phyloP scores from a whole-genome alignment of 1,140 invertebrate genomes.

The Drosophila nannoptera region DNA sequence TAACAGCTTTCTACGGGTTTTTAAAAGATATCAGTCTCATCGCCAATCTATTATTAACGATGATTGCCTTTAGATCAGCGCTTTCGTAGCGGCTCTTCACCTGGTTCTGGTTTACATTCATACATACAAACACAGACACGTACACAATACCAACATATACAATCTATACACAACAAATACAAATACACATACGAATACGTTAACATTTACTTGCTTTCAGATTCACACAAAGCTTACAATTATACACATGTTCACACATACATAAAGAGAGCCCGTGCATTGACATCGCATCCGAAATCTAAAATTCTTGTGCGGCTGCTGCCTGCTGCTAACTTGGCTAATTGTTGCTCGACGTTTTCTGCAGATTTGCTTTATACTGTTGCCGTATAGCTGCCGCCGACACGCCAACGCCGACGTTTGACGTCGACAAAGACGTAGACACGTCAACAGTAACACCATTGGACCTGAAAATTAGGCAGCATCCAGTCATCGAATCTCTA shows the following conservation, averaged over 20 bases:
- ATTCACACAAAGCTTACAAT: conserved; percentile 12
- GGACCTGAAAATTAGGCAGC: background rate
- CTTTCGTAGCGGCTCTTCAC: conserved; percentile 47
- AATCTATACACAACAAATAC: background rate
- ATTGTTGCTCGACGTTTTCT: conserved; percentile 20
- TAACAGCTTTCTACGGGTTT: conserved; percentile 1
- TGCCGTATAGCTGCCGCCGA: conserved; percentile 15
- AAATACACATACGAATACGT: conserved; percentile 6
- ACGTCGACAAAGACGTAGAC: conserved; percentile 37
- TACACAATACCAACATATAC: background rate
- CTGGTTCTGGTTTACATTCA: conserved; percentile 29
- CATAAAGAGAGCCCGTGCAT: conserved; percentile 14
- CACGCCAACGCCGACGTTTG: background rate
- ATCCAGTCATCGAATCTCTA: background rate
- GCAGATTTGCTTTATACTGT: conserved; percentile 12
- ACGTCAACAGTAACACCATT: conserved; percentile 57
- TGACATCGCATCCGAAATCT: conserved; percentile 26
- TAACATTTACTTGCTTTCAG: conserved; percentile 37
- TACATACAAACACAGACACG: conserved; percentile 1
- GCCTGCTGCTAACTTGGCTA: conserved; percentile 16
- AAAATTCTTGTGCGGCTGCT: conserved; percentile 46
- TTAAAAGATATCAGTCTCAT: conserved; percentile 16
- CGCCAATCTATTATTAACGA: conserved; percentile 53
- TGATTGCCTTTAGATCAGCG: conserved; percentile 52
- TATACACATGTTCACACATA: conserved; percentile 6